Evolutionary conservation across 1,140 invertebrate species (phyloP).

Genomic region (Aplysia californica): DNA sequence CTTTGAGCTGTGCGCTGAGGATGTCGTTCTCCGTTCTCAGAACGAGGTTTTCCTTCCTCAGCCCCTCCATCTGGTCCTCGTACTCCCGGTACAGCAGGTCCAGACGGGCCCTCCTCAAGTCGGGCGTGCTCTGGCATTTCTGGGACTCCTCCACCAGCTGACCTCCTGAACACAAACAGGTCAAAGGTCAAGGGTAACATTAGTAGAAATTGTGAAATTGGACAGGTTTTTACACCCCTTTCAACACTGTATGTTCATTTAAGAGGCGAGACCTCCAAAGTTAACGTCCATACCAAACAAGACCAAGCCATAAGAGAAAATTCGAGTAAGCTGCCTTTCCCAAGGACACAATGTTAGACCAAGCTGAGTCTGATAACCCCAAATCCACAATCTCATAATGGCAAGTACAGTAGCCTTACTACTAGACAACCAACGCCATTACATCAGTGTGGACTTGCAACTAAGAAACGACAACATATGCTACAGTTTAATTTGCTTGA

Average conservation of each 20-base stretch:
- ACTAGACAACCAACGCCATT: too few species aligned
- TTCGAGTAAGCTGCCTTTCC: background rate
- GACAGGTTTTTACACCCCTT: background rate
- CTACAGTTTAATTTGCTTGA: too few species aligned
- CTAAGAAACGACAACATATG: too few species aligned
- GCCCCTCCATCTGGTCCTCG: conserved; percentile 53
- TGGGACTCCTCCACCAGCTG: conserved; percentile 51
- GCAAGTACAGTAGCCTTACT: too few species aligned
- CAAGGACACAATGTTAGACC: background rate
- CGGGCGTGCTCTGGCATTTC: conserved; percentile 47
- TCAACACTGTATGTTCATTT: background rate
- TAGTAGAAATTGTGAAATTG: background rate
- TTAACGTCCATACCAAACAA: background rate
- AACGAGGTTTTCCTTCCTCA: conserved; percentile 36
- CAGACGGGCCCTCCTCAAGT: conserved; percentile 58
- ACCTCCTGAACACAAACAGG: conserved; percentile 42
- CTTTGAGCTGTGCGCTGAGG: conserved; percentile 31
- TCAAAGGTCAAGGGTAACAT: background rate
- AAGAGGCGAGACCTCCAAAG: background rate
- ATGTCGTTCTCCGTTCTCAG: conserved; percentile 45
- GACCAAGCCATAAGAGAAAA: background rate
- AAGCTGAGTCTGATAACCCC: too few species aligned
- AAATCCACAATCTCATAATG: too few species aligned
- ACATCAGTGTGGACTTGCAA: too few species aligned
- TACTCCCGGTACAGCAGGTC: conserved; percentile 63